Base-by-base conservation (phyloP, 2,888 invertebrate genomes). In the Didymodactylos carnosus region DNA sequence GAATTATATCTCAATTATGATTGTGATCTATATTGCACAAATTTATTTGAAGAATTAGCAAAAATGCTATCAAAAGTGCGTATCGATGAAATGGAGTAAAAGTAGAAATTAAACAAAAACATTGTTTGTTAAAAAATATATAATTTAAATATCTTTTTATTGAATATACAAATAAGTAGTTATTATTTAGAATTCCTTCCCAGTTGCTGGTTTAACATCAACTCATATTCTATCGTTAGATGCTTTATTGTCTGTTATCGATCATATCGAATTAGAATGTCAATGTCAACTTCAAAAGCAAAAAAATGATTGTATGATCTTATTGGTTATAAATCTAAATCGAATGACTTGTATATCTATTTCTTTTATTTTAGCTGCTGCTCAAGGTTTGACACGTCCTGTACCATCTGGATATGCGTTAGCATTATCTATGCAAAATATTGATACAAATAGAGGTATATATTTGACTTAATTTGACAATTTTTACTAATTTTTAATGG, bases 1-100 rank as follows among this genome's bases (percentile, higher is more conserved):
- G 98, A 99, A 83, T 84, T 99, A 23, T 99, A 94, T 82, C 86
- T 98, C 2, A 99, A 99, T 84, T 99, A 93, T 80, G 98, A 99
- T 82, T 98, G 98, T 82, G 94, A 95, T 84, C 86, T 97, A 16
- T 97, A 95, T 82, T 93, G 94, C 79, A 89, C 90, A 76, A 93
- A 95, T 84, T 85, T 95, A 23, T 94, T 95, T 81, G 97, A 98
- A 82, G 94, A 95, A 80, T 84, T 95, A 40, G 93, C 94, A 0
- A 95, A 98, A 82, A 79, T 83, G 23, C 78, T 83, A 19, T 83
- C 83, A 35, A 83, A 83, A 80, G 83, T 83, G 77, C 73, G 75
- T n/a, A n/a, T n/a, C 70, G 19, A 19, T 62, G 8, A 43, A 35
- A 27, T n/a, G 39, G 72, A 13, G 40, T 19, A 39, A 43, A 49